A percentile compares a stretch with the other conserved stretches of the same genome.
phyloP scores from a whole-genome alignment of 2,888 invertebrate genomes.

The Melieria picta region DNA sequence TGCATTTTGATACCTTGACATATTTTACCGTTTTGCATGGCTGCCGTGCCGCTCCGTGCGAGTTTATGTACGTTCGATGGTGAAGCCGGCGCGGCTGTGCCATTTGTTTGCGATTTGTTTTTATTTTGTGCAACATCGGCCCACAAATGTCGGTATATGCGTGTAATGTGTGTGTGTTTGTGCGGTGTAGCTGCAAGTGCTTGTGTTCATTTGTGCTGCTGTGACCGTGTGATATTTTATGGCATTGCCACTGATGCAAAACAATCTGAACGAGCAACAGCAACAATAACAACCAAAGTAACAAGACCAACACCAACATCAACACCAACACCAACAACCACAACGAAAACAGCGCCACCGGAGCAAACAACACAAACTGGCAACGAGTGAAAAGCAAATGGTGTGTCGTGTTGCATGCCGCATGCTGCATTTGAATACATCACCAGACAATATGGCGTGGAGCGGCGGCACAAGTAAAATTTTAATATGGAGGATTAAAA shows the following conservation, averaged over 20 bases:
- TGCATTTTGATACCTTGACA: slow-evolving; percentile 5
- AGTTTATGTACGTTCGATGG: too few species aligned
- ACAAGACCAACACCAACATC: neutral
- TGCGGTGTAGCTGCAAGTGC: neutral
- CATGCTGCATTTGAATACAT: neutral
- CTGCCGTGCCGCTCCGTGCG: neutral
- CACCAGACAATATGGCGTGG: too few species aligned
- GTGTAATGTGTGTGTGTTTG: slow-evolving; percentile 7
- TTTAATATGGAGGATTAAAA: slow-evolving; percentile 13
- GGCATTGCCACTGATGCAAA: slow-evolving; percentile 7
- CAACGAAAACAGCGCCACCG: too few species aligned
- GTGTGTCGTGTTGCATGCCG: neutral
- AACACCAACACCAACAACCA: neutral
- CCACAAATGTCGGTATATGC: too few species aligned
- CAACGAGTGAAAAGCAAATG: neutral
- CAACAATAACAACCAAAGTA: neutral
- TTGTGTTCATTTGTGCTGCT: slow-evolving; percentile 14
- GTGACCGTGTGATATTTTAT: slow-evolving; percentile 3
- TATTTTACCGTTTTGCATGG: neutral
- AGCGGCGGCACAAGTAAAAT: neutral
- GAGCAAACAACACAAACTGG: neutral
- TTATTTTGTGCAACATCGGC: too few species aligned
- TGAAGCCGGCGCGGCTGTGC: too few species aligned
- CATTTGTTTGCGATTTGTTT: too few species aligned
- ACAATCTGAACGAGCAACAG: neutral